Conservation (phyloP, 2,888 invertebrate species). For the Amphiduros pacificus region DNA sequence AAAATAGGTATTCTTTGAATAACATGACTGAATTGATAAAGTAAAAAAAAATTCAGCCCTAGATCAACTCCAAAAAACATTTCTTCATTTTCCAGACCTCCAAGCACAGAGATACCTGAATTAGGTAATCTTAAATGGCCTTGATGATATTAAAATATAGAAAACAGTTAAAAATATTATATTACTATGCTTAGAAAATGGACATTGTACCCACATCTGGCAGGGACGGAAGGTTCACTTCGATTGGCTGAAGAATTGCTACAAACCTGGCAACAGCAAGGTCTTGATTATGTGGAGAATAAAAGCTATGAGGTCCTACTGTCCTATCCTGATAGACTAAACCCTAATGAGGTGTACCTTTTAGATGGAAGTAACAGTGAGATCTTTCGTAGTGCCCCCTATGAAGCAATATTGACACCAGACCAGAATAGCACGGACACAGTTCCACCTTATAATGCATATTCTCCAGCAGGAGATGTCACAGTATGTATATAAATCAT, state of each 20-base stretch:
- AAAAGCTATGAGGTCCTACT: conserved; percentile 43
- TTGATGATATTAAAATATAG: too few relatives aligned
- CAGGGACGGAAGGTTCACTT: neutral
- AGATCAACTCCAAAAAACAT: too few relatives aligned
- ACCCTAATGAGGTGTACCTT: conserved; percentile 34
- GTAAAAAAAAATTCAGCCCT: too few relatives aligned
- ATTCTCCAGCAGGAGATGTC: conserved; percentile 38
- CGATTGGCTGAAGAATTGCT: neutral
- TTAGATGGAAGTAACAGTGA: conserved; percentile 21
- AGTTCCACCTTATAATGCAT: conserved; percentile 48
- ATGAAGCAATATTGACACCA: conserved; percentile 30
- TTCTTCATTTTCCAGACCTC: too few relatives aligned
- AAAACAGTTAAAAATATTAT: too few relatives aligned
- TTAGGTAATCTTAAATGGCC: too few relatives aligned
- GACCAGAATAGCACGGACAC: conserved; percentile 39
- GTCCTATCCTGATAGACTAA: conserved; percentile 38
- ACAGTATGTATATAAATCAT: conserved; percentile 17
- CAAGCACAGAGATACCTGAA: too few relatives aligned
- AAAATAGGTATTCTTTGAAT: too few relatives aligned
- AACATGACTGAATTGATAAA: too few relatives aligned
- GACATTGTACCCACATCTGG: neutral
- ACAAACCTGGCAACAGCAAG: neutral
- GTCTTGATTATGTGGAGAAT: conserved; percentile 27
- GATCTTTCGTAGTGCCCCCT: conserved; percentile 22
- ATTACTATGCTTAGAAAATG: too few relatives aligned